phyloP scores from a whole-genome alignment of 2,888 invertebrate species.

The Sarcophaga variegata region DNA sequence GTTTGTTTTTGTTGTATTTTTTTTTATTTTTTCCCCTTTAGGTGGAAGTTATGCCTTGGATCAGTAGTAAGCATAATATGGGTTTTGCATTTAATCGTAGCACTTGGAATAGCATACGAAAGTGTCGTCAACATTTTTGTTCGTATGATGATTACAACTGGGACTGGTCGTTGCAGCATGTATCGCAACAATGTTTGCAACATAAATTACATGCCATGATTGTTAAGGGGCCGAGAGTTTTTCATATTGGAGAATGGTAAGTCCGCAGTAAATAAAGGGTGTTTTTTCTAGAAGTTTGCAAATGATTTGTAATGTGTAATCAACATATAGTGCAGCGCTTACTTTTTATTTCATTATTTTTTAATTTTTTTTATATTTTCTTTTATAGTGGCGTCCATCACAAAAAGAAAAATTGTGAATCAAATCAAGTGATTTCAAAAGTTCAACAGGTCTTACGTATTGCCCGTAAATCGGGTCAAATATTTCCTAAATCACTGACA shows the following conservation, averaged over 20 bases:
- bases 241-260: constrained; percentile 99
- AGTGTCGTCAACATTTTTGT: constrained; percentile 93
- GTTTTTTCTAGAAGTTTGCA: too few species aligned
- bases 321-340: too few species aligned
- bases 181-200: constrained; percentile 91
- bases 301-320: too few species aligned
- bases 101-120: constrained; percentile 92
- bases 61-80: constrained; percentile 99
- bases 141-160: constrained; percentile 99
- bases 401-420: constrained; percentile 95
- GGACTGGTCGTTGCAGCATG: constrained; percentile 98
- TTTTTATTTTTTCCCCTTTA: constrained; percentile 77
- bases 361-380: not conserved
- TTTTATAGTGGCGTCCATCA: constrained; percentile 94
- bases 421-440: constrained; percentile 91
- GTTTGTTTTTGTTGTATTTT: constrained; percentile 5
- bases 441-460: constrained; percentile 90
- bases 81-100: constrained; percentile 96
- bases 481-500: constrained; percentile 88
- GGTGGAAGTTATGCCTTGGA: constrained; percentile 96
- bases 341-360: too few species aligned
- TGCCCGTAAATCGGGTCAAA: constrained; percentile 85
- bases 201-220: constrained; percentile 92
- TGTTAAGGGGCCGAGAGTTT: constrained; percentile 95
- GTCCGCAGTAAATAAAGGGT: constrained; percentile 71